Conservation (phyloP, 2,888 invertebrate species). For the Emmelina monodactyla region DNA sequence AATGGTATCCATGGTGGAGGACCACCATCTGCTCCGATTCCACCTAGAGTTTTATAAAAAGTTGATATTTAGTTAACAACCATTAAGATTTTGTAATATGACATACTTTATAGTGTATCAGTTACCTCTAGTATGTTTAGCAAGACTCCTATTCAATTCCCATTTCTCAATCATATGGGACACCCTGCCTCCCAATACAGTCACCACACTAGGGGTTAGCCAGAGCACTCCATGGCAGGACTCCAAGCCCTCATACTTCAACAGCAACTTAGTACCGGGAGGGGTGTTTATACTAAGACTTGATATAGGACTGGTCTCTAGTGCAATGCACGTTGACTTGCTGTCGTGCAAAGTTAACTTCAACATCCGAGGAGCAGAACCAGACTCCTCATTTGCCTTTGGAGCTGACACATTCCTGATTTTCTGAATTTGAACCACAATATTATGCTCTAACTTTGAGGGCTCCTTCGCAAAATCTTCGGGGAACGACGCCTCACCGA, state of each 20-base stretch:
- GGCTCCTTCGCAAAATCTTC: slow-evolving; percentile 70
- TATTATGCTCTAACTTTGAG: slow-evolving; percentile 54
- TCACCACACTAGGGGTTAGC: slow-evolving; percentile 71
- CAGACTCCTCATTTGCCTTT: slow-evolving; percentile 87
- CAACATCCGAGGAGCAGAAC: slow-evolving; percentile 81
- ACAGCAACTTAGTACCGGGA: slow-evolving; percentile 85
- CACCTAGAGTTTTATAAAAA: slow-evolving; percentile 50
- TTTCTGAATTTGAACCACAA: slow-evolving; percentile 89
- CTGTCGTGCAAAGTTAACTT: slow-evolving; percentile 89
- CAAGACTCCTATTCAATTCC: slow-evolving; percentile 75
- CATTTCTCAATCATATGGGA: slow-evolving; percentile 85
- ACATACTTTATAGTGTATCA: slow-evolving; percentile 14
- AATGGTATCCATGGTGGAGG: slow-evolving; percentile 94
- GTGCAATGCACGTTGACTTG: slow-evolving; percentile 75
- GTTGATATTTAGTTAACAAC: slow-evolving; percentile 1
- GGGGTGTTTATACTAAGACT: slow-evolving; percentile 81
- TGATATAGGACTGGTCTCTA: slow-evolving; percentile 78
- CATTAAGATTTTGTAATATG: background rate
- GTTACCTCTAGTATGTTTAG: slow-evolving; percentile 68
- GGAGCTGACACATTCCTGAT: slow-evolving; percentile 89
- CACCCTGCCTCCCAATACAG: slow-evolving; percentile 86
- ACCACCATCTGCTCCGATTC: slow-evolving; percentile 74
- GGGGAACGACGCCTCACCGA: slow-evolving; percentile 78
- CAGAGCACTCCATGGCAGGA: slow-evolving; percentile 78
- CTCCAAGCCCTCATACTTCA: slow-evolving; percentile 48